Evolutionary conservation across 2,888 invertebrate species (phyloP).

Genomic region (Actias luna): DNA sequence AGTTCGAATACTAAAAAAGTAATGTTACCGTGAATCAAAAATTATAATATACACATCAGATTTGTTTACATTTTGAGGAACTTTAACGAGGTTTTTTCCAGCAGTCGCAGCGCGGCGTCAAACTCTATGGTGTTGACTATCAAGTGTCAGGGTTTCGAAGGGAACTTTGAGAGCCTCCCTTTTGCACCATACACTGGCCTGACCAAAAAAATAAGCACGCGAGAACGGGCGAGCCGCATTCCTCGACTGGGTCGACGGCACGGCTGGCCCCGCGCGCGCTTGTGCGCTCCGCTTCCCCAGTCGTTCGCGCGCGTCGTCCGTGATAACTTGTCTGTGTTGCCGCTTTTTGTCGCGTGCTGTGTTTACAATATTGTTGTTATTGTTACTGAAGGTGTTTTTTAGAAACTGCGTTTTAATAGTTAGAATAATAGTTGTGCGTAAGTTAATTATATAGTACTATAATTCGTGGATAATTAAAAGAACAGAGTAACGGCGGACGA

Average conservation of each 20-base stretch:
- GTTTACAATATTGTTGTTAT: slow-evolving; percentile 74
- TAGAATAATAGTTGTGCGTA: slow-evolving; percentile 28
- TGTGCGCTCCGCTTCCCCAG: slow-evolving; percentile 42
- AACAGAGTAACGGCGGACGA: slow-evolving; percentile 69
- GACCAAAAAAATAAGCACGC: slow-evolving; percentile 65
- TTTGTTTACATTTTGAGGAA: not conserved
- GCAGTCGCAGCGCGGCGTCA: not conserved
- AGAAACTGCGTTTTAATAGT: slow-evolving; percentile 47
- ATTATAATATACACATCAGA: not conserved
- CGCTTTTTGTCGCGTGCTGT: slow-evolving; percentile 62
- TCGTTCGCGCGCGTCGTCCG: slow-evolving; percentile 72
- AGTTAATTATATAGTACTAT: slow-evolving; percentile 40
- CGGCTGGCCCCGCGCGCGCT: slow-evolving; percentile 46
- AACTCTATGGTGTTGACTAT: not conserved
- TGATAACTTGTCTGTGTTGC: slow-evolving; percentile 52
- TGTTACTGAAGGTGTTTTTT: slow-evolving; percentile 57
- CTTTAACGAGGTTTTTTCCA: not conserved
- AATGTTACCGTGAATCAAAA: not conserved
- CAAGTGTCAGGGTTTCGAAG: slow-evolving; percentile 11
- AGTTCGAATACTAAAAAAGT: not conserved
- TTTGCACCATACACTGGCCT: slow-evolving; percentile 40
- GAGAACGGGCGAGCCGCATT: slow-evolving; percentile 75
- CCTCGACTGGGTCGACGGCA: slow-evolving; percentile 74
- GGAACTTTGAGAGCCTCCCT: slow-evolving; percentile 18
- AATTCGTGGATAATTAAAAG: slow-evolving; percentile 55